Percentiles rank a stretch among this genome's conserved stretches.
These are phyloP conservation scores for Anthoscopus minutus DNA, from an alignment of 2,113 vertebrate species.

Conservation along the genomic window DNA sequence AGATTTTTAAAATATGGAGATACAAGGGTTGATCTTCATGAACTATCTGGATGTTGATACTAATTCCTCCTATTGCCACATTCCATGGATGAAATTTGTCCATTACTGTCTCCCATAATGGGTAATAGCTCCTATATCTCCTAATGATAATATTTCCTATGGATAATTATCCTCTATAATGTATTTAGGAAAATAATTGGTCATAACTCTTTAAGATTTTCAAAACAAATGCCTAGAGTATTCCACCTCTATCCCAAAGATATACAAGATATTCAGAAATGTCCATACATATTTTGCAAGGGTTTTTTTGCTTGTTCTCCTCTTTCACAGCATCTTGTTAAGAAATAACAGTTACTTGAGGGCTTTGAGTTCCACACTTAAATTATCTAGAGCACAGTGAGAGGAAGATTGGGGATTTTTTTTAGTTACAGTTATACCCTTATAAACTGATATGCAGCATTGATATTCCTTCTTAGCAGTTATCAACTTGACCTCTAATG, in stretches of 20 bases:
- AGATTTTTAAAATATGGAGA: neutral
- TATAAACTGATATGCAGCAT: neutral
- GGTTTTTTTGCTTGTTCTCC: neutral
- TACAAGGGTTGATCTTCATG: neutral
- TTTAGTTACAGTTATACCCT: neutral
- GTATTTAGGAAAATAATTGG: neutral
- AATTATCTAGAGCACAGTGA: neutral
- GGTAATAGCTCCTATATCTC: neutral
- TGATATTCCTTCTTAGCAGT: slow-evolving; percentile 17
- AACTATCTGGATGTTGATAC: neutral
- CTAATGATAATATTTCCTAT: neutral
- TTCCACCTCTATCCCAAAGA: neutral
- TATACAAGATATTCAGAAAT: neutral
- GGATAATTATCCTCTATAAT: neutral
- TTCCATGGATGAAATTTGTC: neutral
- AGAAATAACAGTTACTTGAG: neutral
- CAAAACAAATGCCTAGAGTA: neutral
- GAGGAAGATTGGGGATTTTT: neutral
- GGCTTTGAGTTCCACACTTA: neutral
- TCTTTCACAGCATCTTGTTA: neutral
- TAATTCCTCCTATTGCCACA: neutral
- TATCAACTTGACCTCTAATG: slow-evolving; percentile 51
- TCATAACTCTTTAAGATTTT: neutral
- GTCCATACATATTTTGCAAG: neutral
- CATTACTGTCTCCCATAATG: neutral